Base-by-base conservation (phyloP, 2,888 invertebrate species). In the Bombylius major region DNA sequence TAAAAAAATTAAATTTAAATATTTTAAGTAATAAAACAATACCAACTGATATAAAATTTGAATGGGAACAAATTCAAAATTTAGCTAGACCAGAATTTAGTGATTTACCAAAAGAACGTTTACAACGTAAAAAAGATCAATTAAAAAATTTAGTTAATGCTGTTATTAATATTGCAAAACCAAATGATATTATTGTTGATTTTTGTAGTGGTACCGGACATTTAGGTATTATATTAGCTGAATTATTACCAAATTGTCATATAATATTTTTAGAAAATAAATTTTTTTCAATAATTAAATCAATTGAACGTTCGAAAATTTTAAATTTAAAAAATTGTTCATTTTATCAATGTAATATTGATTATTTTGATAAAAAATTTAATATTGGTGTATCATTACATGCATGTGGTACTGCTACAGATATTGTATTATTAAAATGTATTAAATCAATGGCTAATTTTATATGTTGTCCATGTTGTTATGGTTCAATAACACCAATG, bases 191-290 rank as follows among this genome's bases (percentile, higher is more conserved):
- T 14, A 88, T 96, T 63, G 89, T 96, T 0, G 96, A 97, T 70
- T 96, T 96, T 73, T 96, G 96, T 70, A 88, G 92, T 65, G 96
- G 96, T 4, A 88, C 92, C 65, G 96, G 96, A 0, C 95, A 96
- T 73, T 77, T 96, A 57, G 96, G 95, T 0, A 87, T 96, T 59
- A 71, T 94, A 6, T 68, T 95, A 33, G 95, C 94, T 0, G 77
- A 85, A 64, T 75, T 89, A 46, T 71, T 94, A 51, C 93, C 93
- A 1, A 74, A 82, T 31, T 90, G 90, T 68, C 79, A 81, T 58
- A 75, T 96, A 2, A 81, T 93, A 64, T 76, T 97, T 57, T 76
- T 96, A 54, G 96, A 97, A 71, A 96, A 96, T 68, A 96, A 96
- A 72, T 88, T 93, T 67, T 84, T 86, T 62, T 94, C 94, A 0